phyloP scores from a whole-genome alignment of 2,888 invertebrate genomes.

The Scaptomyza flava region DNA sequence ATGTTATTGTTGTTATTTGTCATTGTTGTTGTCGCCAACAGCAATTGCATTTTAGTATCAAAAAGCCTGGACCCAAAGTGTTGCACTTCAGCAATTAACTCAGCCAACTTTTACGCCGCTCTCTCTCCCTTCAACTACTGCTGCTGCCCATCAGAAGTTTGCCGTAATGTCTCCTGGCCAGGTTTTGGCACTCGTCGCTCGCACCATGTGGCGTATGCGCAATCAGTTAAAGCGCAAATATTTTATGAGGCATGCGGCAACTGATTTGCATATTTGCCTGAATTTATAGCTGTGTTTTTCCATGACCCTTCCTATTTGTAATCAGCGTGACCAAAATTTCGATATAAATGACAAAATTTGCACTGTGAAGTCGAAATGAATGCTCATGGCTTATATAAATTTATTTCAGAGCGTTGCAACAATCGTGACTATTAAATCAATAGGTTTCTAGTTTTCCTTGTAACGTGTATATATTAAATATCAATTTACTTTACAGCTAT shows the following conservation, averaged over 20 bases:
- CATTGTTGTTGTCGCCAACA: constrained; percentile 52
- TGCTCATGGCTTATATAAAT: constrained; percentile 6
- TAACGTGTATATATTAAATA: neutral
- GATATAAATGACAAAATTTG: constrained; percentile 45
- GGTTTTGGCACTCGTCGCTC: constrained; percentile 40
- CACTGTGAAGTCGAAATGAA: constrained; percentile 14
- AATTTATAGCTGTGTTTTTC: constrained; percentile 48
- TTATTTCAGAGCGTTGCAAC: neutral
- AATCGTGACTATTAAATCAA: constrained; percentile 5
- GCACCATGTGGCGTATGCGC: constrained; percentile 61
- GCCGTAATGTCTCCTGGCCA: constrained; percentile 56
- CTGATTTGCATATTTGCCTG: constrained; percentile 68
- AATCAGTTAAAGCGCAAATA: constrained; percentile 72
- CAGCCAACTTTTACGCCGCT: constrained; percentile 5
- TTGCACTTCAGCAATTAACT: constrained; percentile 71
- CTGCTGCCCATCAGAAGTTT: constrained; percentile 25
- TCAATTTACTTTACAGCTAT: neutral
- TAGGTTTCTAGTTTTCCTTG: neutral
- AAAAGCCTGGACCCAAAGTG: constrained; percentile 58
- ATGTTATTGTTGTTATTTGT: constrained; percentile 51
- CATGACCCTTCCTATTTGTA: constrained; percentile 32
- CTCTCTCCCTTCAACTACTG: neutral
- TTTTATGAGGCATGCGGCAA: constrained; percentile 70
- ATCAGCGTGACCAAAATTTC: constrained; percentile 58
- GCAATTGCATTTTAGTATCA: constrained; percentile 75